Evolutionary conservation across 2,113 vertebrate species (phyloP).

Genomic region (Oceanodroma tethys): DNA sequence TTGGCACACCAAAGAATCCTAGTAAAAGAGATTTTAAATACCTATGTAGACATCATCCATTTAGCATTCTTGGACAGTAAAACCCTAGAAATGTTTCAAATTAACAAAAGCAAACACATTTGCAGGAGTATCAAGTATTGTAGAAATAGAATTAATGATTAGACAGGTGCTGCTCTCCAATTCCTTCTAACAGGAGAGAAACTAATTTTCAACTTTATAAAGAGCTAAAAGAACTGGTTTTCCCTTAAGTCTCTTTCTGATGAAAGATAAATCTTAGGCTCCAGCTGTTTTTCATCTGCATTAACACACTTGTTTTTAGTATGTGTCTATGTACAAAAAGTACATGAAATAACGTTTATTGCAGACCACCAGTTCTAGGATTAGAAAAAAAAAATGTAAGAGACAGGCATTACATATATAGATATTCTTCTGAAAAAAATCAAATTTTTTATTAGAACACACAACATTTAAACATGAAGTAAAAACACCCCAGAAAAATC

Average conservation of each 20-base stretch:
- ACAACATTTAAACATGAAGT: background rate
- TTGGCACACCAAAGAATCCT: background rate
- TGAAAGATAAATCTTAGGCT: background rate
- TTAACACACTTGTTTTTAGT: background rate
- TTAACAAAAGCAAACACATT: background rate
- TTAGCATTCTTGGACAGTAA: background rate
- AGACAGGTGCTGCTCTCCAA: background rate
- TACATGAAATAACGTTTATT: background rate
- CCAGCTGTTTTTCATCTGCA: background rate
- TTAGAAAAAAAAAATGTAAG: background rate
- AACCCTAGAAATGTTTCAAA: background rate
- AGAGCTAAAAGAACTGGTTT: background rate
- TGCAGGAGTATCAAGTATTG: background rate
- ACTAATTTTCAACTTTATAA: background rate
- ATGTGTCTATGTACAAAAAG: background rate
- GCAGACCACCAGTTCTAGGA: background rate
- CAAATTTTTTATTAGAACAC: background rate
- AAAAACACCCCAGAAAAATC: background rate
- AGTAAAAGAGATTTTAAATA: background rate
- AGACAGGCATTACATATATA: background rate
- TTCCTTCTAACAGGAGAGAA: background rate
- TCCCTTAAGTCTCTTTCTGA: background rate
- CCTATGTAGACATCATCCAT: accelerated
- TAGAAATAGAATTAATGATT: background rate
- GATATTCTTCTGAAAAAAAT: background rate